These are phyloP conservation scores for Oxygymnocypris stewartii DNA, from an alignment of 2,113 vertebrate species.

Conservation along the genomic window DNA sequence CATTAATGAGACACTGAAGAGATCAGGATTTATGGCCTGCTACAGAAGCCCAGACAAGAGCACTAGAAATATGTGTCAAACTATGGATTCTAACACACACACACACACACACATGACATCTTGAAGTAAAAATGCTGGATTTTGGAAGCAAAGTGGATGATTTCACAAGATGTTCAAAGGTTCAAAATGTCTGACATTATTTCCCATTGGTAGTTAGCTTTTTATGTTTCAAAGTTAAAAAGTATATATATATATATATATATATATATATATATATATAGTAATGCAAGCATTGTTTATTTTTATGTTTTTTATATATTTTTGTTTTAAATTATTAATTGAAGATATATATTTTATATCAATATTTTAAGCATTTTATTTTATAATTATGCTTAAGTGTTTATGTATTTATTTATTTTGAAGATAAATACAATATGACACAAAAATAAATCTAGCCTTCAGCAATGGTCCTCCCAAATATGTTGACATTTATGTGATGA, in stretches of 20 bases:
- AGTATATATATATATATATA: too few relatives aligned
- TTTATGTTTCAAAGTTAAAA: too few relatives aligned
- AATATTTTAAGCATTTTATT: neutral
- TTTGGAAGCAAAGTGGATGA: neutral
- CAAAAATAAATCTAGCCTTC: neutral
- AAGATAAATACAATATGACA: neutral
- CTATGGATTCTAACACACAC: conserved; percentile 10
- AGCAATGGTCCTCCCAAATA: neutral
- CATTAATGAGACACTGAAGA: conserved; percentile 28
- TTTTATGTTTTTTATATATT: neutral
- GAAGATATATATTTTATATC: neutral
- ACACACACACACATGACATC: neutral
- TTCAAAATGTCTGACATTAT: neutral
- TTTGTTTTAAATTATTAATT: neutral
- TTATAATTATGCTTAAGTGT: neutral
- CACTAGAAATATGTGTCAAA: conserved; percentile 9
- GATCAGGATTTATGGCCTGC: conserved; percentile 36
- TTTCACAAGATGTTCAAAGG: neutral
- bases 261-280: too few relatives aligned
- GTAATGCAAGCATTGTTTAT: too few relatives aligned
- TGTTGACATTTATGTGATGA: neutral
- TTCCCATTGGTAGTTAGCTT: neutral
- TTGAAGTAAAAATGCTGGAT: neutral
- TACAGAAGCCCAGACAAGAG: conserved; percentile 26
- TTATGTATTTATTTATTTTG: neutral